Evolutionary conservation across 1,140 invertebrate genomes (phyloP), one percentile per base, ranked within the genome.

Genomic region (Plectrocnemia conspersa): DNA sequence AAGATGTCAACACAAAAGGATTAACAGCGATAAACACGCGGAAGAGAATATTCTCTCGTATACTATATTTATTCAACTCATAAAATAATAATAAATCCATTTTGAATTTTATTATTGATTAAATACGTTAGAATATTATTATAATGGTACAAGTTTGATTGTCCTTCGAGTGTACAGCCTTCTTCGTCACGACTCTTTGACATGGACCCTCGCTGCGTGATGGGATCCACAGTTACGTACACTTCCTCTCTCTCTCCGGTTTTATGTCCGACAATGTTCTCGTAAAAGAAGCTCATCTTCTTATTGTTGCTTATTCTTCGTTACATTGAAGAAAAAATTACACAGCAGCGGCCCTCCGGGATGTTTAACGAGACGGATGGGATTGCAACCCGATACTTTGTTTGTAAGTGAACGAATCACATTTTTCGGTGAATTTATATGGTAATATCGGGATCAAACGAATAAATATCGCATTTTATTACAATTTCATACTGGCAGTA

Each of bases 401-500:
- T 10, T 41, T 10, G 27, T 35, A 47, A 29, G 3, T 33, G 33
- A 50, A 19, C 6, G 19, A 4, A 13, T 13, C 22, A 40, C 15
- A 40, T 46, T 35, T 52, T 23, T 11, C 15, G 7, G 36, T 15
- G 36, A 27, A 52, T 49, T 40, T 40, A 52, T 52, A 38, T 40
- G 50, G 15, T 29, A 56, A 48, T 46, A 13, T 9, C 19, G 3
- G 29, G 19, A 33, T 50, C 45, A 40, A 35, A 38, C 29, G 16
- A 22, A 52, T 57, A 57, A 57, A 57, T 48, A 52, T 57, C 41
- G 41, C 32, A 44, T 48, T 57, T 57, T 57, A 52, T 57, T 52
- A 22, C 38, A 41, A 40, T 36, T 33, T 50, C 19, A 7, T n/a
- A 35, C 16, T 11, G 16, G 9, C 25, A 47, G 21, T 42, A 54